Percentiles rank a stretch among this genome's conserved stretches.
Conservation (phyloP, 2,113 vertebrate species). For the Pterocles orientalis region DNA sequence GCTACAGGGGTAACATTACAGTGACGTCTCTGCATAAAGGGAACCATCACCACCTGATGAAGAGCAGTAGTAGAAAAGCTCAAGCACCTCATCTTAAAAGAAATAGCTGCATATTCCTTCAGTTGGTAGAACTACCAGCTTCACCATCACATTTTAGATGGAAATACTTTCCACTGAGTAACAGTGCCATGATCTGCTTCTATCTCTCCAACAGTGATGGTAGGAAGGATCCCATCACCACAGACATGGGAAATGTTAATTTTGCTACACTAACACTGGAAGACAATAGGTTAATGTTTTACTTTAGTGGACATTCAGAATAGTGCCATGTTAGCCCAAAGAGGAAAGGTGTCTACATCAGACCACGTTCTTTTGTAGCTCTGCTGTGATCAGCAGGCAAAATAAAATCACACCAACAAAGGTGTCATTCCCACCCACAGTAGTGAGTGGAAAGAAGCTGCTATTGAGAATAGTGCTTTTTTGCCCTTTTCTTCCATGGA, state of each 20-base stretch:
- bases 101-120: not conserved
- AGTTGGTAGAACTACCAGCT: not conserved
- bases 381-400: not conserved
- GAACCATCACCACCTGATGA: not conserved
- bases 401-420: not conserved
- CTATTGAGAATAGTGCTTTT: not conserved
- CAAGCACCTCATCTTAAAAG: not conserved
- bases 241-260: not conserved
- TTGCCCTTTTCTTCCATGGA: not conserved
- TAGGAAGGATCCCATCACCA: not conserved
- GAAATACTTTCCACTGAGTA: fast-evolving
- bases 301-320: not conserved
- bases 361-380: not conserved
- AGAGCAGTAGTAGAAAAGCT: not conserved
- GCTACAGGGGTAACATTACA: not conserved
- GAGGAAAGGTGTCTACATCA: not conserved
- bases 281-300: not conserved
- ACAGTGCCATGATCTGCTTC: not conserved
- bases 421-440: not conserved
- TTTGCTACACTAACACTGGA: not conserved
- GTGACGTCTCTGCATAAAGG: not conserved
- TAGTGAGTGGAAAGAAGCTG: not conserved
- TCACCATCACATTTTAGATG: not conserved
- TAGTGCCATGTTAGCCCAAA: not conserved
- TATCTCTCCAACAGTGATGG: not conserved